Conservation (phyloP, 2,888 invertebrate genomes). For the Xestobium rufovillosum region DNA sequence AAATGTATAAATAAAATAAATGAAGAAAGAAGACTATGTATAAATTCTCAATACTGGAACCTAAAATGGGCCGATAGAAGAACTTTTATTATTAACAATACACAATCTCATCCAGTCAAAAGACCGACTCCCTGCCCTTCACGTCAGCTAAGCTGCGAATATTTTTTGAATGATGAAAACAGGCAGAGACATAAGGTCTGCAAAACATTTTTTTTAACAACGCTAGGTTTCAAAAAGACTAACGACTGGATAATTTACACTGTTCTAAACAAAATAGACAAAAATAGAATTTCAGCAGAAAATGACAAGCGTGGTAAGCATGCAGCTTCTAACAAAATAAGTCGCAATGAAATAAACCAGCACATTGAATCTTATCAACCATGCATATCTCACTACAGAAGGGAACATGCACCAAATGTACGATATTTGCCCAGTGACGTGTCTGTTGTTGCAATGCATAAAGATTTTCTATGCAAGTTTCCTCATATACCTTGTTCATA, state of each 20-base stretch:
- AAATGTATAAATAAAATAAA: no score
- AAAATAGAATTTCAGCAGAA: conserved; percentile 4
- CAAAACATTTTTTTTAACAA: conserved; percentile 7
- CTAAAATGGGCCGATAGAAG: no score
- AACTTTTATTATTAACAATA: no score
- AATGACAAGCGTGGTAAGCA: conserved; percentile 3
- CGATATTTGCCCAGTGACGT: conserved; percentile 12
- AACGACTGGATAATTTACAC: conserved; percentile 6
- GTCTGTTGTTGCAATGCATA: conserved; percentile 9
- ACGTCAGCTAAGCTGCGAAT: no score
- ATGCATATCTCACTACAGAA: conserved; percentile 10
- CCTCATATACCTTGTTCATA: conserved; percentile 9
- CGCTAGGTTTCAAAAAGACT: conserved; percentile 5
- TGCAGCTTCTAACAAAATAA: conserved; percentile 3
- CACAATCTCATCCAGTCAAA: no score
- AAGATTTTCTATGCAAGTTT: conserved; percentile 8
- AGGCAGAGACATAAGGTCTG: conserved; percentile 4
- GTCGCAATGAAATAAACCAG: conserved; percentile 6
- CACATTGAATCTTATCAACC: conserved; percentile 12
- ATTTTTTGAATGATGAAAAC: conserved; percentile 8
- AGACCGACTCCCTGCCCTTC: no score
- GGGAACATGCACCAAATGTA: no score
- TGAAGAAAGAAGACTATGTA: no score
- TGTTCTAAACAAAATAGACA: conserved; percentile 1
- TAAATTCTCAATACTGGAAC: no score